phyloP scores from a whole-genome alignment of 2,113 vertebrate species.

The Pterocles orientalis region DNA sequence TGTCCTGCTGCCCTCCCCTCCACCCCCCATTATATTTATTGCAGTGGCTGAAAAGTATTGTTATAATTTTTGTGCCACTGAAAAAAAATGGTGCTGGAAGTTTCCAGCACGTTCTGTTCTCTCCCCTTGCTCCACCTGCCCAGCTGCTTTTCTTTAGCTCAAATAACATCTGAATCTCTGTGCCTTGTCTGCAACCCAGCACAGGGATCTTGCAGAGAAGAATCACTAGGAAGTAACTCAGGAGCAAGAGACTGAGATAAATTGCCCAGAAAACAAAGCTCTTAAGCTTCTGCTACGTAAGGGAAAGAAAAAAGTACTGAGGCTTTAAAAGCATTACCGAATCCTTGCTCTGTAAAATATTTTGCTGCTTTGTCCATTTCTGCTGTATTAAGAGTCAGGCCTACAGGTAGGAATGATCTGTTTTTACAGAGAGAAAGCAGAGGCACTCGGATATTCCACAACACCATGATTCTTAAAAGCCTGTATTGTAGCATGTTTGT shows the following conservation, averaged over 20 bases:
- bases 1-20: neutral
- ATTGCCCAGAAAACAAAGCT: neutral
- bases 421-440: slow-evolving; percentile 17
- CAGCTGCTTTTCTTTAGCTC: slow-evolving; percentile 30
- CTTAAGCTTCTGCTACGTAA: neutral
- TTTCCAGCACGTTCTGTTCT: slow-evolving; percentile 80
- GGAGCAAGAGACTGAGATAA: neutral
- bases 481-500: neutral
- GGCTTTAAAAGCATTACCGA: neutral
- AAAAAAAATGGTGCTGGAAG: slow-evolving; percentile 14
- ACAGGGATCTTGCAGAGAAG: neutral
- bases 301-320: neutral
- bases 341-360: neutral
- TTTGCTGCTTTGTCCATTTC: neutral
- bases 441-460: neutral
- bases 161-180: neutral
- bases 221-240: neutral
- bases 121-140: slow-evolving; percentile 42
- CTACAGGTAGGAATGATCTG: neutral
- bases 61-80: neutral
- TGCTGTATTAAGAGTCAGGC: neutral
- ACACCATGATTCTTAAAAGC: neutral
- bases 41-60: neutral
- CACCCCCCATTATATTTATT: neutral
- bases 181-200: neutral